These are phyloP conservation scores for Trissolcus brochymenae DNA, from an alignment of 2,888 invertebrate species.

Conservation along the genomic window DNA sequence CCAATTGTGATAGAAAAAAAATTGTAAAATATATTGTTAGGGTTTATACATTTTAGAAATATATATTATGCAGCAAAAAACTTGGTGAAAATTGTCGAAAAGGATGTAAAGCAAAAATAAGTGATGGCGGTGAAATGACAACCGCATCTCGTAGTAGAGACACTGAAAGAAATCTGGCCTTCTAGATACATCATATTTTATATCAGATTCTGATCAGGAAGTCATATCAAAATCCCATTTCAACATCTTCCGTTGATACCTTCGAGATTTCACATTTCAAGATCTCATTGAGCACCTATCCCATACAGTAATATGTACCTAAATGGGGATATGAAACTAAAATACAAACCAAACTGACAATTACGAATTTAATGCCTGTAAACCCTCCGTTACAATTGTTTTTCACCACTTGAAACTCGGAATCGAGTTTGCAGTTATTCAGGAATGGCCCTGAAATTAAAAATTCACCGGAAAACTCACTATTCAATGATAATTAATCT, in stretches of 20 bases:
- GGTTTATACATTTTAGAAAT: too few relatives aligned
- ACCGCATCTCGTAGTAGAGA: background rate
- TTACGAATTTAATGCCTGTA: too few relatives aligned
- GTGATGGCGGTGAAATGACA: conserved; percentile 17
- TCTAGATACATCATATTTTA: conserved; percentile 32
- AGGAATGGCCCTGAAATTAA: background rate
- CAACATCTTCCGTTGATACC: conserved; percentile 17
- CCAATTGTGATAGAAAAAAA: too few relatives aligned
- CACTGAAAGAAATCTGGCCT: conserved; percentile 32
- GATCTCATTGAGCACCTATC: conserved; percentile 25
- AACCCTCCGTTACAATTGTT: too few relatives aligned
- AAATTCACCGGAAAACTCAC: background rate
- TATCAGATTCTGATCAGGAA: conserved; percentile 43
- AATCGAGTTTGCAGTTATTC: too few relatives aligned
- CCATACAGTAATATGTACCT: conserved; percentile 12
- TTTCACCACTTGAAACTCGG: too few relatives aligned
- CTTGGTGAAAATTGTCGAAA: too few relatives aligned
- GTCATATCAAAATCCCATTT: conserved; percentile 33
- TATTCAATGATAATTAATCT: too few relatives aligned
- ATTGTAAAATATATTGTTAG: too few relatives aligned
- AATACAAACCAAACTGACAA: conserved; percentile 6
- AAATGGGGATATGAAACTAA: conserved; percentile 7
- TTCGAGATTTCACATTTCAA: conserved; percentile 12
- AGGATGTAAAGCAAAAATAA: conserved; percentile 4
- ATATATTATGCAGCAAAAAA: too few relatives aligned